Percentiles rank a stretch among this genome's conserved stretches.
Evolutionary conservation across 2,113 vertebrate genomes (phyloP).

Genomic region (Erpornis zantholeuca): DNA sequence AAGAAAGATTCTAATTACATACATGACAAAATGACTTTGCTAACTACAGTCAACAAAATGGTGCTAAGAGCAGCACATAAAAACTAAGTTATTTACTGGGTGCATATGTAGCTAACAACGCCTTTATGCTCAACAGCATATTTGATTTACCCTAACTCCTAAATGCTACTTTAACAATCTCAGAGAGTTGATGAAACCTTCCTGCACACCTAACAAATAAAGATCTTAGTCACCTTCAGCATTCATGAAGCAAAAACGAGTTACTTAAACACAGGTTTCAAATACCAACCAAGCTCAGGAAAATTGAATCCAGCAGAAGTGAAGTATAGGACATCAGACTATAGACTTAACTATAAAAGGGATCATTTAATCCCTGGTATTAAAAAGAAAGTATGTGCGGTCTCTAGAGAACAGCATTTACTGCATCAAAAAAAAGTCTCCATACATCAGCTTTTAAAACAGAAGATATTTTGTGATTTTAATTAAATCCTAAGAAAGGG

Average conservation of each 20-base stretch:
- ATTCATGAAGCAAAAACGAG: neutral
- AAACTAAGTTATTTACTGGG: neutral
- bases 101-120: neutral
- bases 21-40: neutral
- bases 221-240: neutral
- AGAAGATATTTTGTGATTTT: neutral
- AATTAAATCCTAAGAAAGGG: neutral
- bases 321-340: neutral
- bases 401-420: neutral
- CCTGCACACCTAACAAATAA: neutral
- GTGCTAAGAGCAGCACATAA: neutral
- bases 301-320: neutral
- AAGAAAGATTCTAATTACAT: neutral
- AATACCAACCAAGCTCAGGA: neutral
- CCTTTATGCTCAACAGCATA: neutral
- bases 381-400: neutral
- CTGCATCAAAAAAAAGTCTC: neutral
- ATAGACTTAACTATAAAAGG: neutral
- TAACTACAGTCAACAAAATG: neutral
- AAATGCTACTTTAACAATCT: neutral
- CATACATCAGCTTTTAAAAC: neutral
- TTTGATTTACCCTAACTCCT: neutral
- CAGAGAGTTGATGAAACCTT: neutral
- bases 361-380: neutral
- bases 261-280: neutral